Percentiles rank a stretch among this genome's conserved stretches.
These are phyloP conservation scores for Ephestia elutella DNA, from an alignment of 1,140 invertebrate genomes.

Conservation along the genomic window DNA sequence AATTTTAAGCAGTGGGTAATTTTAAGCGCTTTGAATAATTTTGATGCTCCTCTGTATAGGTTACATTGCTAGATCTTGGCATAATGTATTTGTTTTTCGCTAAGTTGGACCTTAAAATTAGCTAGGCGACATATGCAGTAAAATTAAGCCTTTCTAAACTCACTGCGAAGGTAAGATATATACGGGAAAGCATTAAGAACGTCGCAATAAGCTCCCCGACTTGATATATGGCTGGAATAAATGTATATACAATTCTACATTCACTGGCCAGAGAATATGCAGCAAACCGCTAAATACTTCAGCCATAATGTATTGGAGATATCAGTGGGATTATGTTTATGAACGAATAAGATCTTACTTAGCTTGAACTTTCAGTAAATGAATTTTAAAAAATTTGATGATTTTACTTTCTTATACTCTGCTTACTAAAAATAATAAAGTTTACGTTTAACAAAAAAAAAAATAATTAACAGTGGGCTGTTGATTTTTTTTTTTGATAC, in stretches of 20 bases:
- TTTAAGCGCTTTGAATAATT: too few species aligned
- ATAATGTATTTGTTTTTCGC: not conserved
- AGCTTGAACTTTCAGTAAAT: too few species aligned
- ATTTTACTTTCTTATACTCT: too few species aligned
- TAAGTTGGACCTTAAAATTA: not conserved
- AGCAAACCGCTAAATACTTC: not conserved
- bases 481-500: too few species aligned
- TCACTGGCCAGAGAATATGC: not conserved
- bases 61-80: too few species aligned
- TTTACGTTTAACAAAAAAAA: too few species aligned
- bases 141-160: constrained; percentile 4
- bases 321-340: not conserved
- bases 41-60: too few species aligned
- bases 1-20: too few species aligned
- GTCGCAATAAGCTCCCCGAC: not conserved
- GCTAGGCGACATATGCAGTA: not conserved
- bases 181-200: not conserved
- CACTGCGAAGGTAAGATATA: constrained; percentile 3
- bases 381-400: too few species aligned
- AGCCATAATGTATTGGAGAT: not conserved
- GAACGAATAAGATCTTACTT: not conserved
- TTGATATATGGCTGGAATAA: not conserved
- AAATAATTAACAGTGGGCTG: too few species aligned
- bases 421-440: too few species aligned
- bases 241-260: not conserved